phyloP scores from a whole-genome alignment of 2,888 invertebrate species.

The Himalopsyche kuldschensis region DNA sequence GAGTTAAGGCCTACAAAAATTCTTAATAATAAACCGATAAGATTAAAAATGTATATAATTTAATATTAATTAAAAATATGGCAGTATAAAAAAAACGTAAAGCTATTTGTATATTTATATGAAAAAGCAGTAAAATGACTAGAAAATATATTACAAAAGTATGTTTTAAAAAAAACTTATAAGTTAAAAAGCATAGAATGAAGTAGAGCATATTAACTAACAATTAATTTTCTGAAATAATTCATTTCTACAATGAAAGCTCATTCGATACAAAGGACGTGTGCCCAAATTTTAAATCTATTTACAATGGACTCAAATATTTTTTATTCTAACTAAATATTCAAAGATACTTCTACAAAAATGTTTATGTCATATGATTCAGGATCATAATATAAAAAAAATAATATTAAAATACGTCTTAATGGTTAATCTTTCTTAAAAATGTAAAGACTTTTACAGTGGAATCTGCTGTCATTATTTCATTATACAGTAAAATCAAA shows the following conservation, averaged over 20 bases:
- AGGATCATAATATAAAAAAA: not conserved
- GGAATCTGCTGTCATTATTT: too few relatives aligned
- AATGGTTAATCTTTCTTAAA: too few relatives aligned
- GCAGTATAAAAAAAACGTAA: not conserved
- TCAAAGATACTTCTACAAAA: not conserved
- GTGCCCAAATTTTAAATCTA: not conserved
- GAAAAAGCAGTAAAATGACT: constrained; percentile 15
- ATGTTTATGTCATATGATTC: not conserved
- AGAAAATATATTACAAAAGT: constrained; percentile 26
- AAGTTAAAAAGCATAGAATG: not conserved
- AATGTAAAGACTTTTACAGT: too few relatives aligned
- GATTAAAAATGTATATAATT: not conserved
- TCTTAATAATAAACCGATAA: not conserved
- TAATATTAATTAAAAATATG: not conserved
- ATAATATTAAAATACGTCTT: not conserved
- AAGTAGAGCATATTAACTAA: not conserved
- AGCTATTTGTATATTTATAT: not conserved
- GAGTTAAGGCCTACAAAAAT: not conserved
- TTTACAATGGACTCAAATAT: constrained; percentile 1
- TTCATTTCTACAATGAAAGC: not conserved
- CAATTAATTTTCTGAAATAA: not conserved
- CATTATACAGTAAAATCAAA: too few relatives aligned
- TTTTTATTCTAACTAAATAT: not conserved
- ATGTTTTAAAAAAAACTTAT: not conserved
- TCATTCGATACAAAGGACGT: not conserved